These are phyloP conservation scores for Bombus pascuorum DNA, from an alignment of 1,140 invertebrate species.

Conservation along the genomic window DNA sequence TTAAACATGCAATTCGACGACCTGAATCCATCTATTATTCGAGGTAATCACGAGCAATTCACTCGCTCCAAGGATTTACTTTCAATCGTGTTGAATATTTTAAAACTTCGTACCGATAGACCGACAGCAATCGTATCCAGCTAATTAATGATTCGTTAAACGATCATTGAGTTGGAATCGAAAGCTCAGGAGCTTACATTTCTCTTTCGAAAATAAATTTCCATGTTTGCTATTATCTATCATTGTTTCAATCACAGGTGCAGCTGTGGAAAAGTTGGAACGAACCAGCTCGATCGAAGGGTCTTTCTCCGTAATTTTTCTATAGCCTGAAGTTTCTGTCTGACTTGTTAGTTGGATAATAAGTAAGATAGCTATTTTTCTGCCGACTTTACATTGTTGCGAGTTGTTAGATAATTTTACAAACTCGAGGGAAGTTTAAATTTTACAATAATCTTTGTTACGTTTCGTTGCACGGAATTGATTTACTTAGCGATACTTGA, in stretches of 20 bases:
- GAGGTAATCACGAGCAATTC: neutral
- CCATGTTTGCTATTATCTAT: neutral
- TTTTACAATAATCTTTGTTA: neutral
- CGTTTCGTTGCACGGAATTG: neutral
- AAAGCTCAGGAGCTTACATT: neutral
- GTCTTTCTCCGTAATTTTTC: neutral
- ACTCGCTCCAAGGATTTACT: neutral
- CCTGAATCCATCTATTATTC: slow-evolving; percentile 13
- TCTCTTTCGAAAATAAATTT: neutral
- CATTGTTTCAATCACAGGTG: neutral
- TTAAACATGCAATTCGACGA: neutral
- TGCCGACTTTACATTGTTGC: neutral
- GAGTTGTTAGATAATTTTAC: neutral
- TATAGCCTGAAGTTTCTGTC: neutral
- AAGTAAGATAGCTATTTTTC: neutral
- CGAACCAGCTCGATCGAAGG: neutral
- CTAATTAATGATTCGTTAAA: slow-evolving; percentile 6
- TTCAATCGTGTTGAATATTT: slow-evolving; percentile 25
- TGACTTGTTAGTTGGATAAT: neutral
- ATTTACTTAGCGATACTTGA: neutral
- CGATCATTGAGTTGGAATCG: neutral
- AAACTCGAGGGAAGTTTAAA: neutral
- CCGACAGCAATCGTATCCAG: neutral
- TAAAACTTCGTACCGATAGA: neutral
- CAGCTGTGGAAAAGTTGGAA: neutral